Evolutionary conservation across 2,797 vertebrate genomes (phyloP).

Genomic region (Ambastaia sidthimunki): DNA sequence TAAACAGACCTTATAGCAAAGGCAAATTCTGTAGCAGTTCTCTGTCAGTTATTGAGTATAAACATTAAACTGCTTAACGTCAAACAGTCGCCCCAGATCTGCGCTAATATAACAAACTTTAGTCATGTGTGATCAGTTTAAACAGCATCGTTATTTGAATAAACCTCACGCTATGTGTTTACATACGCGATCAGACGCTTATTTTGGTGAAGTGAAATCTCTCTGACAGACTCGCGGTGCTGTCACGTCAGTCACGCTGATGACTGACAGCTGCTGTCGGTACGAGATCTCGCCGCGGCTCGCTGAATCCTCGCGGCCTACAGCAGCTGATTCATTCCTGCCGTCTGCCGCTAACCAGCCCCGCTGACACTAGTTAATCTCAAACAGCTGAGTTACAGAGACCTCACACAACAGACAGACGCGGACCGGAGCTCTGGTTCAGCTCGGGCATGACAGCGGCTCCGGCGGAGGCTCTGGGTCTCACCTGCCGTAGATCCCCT

Average conservation of each 20-base stretch:
- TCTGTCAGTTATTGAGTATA: too few relatives aligned
- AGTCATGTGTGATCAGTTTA: too few relatives aligned
- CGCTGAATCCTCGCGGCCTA: constrained; percentile 7
- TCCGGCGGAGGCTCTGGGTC: constrained; percentile 40
- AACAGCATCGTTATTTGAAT: not conserved
- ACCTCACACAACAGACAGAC: not conserved
- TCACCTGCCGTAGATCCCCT: constrained; percentile 95
- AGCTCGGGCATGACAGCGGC: constrained; percentile 11
- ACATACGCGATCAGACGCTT: constrained; percentile 12
- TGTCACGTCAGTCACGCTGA: constrained; percentile 5
- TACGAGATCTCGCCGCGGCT: not conserved
- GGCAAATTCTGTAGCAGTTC: too few relatives aligned
- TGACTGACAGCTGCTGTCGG: constrained; percentile 23
- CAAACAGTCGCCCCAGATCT: too few relatives aligned
- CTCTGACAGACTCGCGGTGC: too few relatives aligned
- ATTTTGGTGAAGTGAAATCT: too few relatives aligned
- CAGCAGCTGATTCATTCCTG: constrained; percentile 32
- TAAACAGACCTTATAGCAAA: too few relatives aligned
- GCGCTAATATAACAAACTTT: too few relatives aligned
- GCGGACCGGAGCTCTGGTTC: not conserved
- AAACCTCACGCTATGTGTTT: not conserved
- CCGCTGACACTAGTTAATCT: too few relatives aligned
- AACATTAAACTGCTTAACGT: too few relatives aligned
- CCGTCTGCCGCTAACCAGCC: too few relatives aligned
- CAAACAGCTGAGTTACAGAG: constrained; percentile 6